Evolutionary conservation across 2,888 invertebrate species (phyloP).

Genomic region (Microplitis manilae): DNA sequence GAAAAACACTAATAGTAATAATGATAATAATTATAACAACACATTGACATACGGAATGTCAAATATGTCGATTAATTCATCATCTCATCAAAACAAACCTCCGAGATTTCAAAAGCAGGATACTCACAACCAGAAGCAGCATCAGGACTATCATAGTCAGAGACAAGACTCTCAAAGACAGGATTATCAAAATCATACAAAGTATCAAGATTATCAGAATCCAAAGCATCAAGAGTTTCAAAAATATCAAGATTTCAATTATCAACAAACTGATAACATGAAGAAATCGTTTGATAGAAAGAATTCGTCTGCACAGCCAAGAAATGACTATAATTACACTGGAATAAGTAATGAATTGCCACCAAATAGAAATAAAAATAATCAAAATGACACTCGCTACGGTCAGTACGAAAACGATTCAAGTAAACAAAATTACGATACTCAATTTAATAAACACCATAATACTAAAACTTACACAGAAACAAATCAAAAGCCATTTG

Average conservation of each 20-base stretch:
- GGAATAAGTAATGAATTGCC: constrained; percentile 33
- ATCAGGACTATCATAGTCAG: too few relatives aligned
- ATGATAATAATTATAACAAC: constrained; percentile 45
- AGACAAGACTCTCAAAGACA: too few relatives aligned
- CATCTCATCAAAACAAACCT: constrained; percentile 72
- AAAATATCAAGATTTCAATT: constrained; percentile 46
- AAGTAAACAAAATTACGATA: constrained; percentile 48
- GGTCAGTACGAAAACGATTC: constrained; percentile 55
- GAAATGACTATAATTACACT: constrained; percentile 48
- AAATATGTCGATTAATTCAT: constrained; percentile 44
- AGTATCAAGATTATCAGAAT: too few relatives aligned
- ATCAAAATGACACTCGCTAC: constrained; percentile 53
- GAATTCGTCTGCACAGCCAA: constrained; percentile 55
- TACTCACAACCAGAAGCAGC: constrained; percentile 46
- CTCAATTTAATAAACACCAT: constrained; percentile 35
- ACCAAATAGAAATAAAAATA: constrained; percentile 48
- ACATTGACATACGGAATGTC: constrained; percentile 47
- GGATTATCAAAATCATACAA: too few relatives aligned
- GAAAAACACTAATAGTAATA: constrained; percentile 52
- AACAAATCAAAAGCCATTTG: constrained; percentile 13
- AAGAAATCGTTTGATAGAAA: constrained; percentile 58
- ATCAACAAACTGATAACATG: constrained; percentile 48
- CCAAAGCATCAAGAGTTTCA: too few relatives aligned
- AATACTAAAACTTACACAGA: constrained; percentile 24
- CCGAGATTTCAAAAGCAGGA: constrained; percentile 76